Conservation (phyloP, 2,888 invertebrate species). For the Pollenia amentaria region DNA sequence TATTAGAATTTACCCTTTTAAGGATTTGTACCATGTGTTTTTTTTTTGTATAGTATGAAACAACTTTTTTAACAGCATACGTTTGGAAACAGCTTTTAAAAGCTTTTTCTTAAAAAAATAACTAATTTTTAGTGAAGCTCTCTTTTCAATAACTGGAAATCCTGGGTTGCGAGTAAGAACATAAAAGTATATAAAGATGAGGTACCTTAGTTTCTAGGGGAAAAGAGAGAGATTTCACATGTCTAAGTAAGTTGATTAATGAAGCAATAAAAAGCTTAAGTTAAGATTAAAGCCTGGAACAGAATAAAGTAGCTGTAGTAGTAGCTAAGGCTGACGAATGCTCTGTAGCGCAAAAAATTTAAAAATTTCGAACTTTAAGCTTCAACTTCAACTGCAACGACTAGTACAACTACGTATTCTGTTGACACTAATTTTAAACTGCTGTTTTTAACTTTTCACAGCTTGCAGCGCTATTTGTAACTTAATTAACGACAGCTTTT, state of each 20-base stretch:
- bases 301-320: too few species aligned
- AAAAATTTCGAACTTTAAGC: too few species aligned
- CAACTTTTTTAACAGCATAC: slow-evolving; percentile 53
- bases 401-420: too few species aligned
- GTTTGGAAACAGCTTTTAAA: slow-evolving; percentile 22
- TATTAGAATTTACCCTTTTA: slow-evolving; percentile 38
- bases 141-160: slow-evolving; percentile 23
- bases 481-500: too few species aligned
- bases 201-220: slow-evolving; percentile 31
- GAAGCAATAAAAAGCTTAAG: background rate
- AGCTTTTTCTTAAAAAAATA: background rate
- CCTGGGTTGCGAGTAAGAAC: background rate
- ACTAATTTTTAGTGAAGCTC: slow-evolving; percentile 38
- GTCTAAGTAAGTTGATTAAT: too few species aligned
- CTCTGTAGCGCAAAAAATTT: too few species aligned
- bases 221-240: background rate
- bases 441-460: too few species aligned
- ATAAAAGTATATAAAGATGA: slow-evolving; percentile 3
- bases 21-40: slow-evolving; percentile 61
- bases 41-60: slow-evolving; percentile 32
- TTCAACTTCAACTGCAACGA: too few species aligned
- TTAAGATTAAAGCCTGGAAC: background rate
- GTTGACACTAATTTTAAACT: too few species aligned
- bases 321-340: too few species aligned
- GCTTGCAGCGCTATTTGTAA: too few species aligned